Evolutionary conservation across 2,797 vertebrate genomes (phyloP).

Genomic region (Hippocampus kuda): DNA sequence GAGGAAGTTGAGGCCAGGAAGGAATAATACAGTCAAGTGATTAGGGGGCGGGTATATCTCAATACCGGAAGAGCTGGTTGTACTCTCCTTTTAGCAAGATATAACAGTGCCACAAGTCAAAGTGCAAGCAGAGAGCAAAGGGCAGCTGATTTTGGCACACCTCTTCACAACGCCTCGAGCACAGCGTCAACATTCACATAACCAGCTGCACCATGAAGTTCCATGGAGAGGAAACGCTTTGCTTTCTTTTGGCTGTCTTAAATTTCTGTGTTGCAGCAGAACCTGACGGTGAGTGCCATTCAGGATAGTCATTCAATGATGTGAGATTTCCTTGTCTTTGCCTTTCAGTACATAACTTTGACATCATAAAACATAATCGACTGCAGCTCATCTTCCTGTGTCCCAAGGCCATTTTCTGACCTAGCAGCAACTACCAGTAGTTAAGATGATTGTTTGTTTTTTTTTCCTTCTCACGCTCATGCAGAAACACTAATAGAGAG

Average conservation of each 20-base stretch:
- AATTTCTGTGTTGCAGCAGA: neutral
- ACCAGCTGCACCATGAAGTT: neutral
- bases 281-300: neutral
- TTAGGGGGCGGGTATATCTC: too few relatives aligned
- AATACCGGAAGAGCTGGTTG: too few relatives aligned
- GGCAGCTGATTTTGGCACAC: neutral
- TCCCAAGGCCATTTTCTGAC: neutral
- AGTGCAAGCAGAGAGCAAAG: neutral
- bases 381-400: neutral
- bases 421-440: too few relatives aligned
- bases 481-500: neutral
- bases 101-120: too few relatives aligned
- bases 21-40: too few relatives aligned
- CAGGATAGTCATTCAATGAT: neutral
- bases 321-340: neutral
- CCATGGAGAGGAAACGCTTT: neutral
- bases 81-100: too few relatives aligned
- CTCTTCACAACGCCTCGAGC: neutral
- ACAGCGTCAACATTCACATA: neutral
- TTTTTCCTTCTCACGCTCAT: neutral
- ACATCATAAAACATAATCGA: neutral
- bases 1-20: too few relatives aligned
- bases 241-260: neutral
- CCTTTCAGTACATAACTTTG: neutral
- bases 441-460: neutral